Base-by-base conservation (phyloP, 2,888 invertebrate species). In the Osmoderma eremita region DNA sequence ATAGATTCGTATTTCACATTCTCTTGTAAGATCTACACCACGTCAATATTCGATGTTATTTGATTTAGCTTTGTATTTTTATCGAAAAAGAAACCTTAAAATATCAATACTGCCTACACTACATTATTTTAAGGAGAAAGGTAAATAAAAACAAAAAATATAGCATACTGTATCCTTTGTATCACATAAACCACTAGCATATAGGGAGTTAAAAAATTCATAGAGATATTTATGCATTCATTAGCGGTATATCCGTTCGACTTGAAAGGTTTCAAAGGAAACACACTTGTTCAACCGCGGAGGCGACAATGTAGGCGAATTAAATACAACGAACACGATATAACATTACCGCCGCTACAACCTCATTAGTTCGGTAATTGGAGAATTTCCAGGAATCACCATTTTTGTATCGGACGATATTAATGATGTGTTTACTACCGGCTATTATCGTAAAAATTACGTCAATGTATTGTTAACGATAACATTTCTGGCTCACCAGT, bases 221-320 rank as follows among this genome's bases (percentile, higher is more conserved):
- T n/a, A 10, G 30, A 10, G 17, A 38, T 45, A 45, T 38, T 38
- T 13, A 30, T 17, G 45, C 30, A 36, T 61, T 24, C 42, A 30
- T 45, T 61, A 61, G n/a, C 36, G 45, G 30, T 58, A 45, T 18
- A 45, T 18, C 58, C 22, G 36, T 56, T 56, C 41, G 22, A 45
- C 36, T 61, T 61, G 15, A 45, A 24, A 17, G 58, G 58, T 17
- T 67, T 67, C 67, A 67, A 75, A 75, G 74, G 77, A 75, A 76
- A 74, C 73, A 74, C 75, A 73, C 76, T 75, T 75, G 75, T 72
- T 13, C 53, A 5, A 12, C 18, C 45, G 58, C 30, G 36, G 15
- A 10, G 17, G 24, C 17, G 30, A 42, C 41, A 56, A 42, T 22
- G 42, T 42, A 41, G 48, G 22, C n/a, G 70, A 74, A 71, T 73